Conservation (phyloP, 2,888 invertebrate species). For the Drosophila stalkeri region DNA sequence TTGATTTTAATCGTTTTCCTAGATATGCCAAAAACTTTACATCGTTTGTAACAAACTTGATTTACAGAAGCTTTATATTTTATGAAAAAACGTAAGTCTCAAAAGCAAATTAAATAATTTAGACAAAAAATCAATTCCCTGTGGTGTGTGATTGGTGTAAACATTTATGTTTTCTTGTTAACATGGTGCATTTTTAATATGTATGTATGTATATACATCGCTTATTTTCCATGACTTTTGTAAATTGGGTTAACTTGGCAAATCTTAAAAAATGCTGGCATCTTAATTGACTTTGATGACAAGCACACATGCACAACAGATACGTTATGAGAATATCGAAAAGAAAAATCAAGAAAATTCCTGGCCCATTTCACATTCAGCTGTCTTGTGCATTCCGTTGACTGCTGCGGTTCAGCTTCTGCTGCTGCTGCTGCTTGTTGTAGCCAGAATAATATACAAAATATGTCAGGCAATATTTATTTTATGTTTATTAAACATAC, state of each 20-base stretch:
- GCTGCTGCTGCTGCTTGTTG: constrained; percentile 19
- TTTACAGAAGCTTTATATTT: too few relatives aligned
- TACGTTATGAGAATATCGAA: constrained; percentile 18
- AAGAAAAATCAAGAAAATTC: constrained; percentile 33
- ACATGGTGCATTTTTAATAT: neutral
- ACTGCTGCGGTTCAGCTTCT: neutral
- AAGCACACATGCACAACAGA: constrained; percentile 23
- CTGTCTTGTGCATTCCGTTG: constrained; percentile 20
- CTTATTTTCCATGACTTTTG: neutral
- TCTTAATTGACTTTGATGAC: constrained; percentile 64
- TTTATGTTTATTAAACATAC: constrained; percentile 31
- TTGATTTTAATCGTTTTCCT: neutral
- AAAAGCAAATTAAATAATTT: too few relatives aligned
- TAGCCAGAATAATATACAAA: constrained; percentile 14
- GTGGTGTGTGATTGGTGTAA: too few relatives aligned
- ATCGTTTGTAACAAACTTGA: neutral
- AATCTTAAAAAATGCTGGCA: constrained; percentile 34
- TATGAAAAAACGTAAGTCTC: too few relatives aligned
- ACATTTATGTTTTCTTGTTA: neutral
- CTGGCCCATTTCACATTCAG: constrained; percentile 35
- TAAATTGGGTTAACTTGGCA: constrained; percentile 55
- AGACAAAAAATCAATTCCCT: too few relatives aligned
- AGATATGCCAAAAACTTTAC: neutral
- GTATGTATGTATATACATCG: neutral
- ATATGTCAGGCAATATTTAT: constrained; percentile 37